phyloP scores from a whole-genome alignment of 1,140 invertebrate species.

The Drosophila pseudoobscura region DNA sequence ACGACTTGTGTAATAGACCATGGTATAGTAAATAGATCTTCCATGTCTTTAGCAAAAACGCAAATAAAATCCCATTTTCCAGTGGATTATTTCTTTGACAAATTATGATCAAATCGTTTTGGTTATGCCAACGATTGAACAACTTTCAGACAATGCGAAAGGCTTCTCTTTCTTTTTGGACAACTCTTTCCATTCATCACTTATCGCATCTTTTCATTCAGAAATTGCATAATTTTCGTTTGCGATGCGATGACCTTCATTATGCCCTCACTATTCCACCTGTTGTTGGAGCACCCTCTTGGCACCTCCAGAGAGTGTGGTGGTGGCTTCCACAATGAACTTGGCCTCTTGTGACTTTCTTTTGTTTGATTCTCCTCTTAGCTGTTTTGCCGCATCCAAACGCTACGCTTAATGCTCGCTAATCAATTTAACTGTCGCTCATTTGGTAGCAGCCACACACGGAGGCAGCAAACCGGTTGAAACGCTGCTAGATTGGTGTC shows the following conservation, averaged over 20 bases:
- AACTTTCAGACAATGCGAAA: slow-evolving; percentile 15
- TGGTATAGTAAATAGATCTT: no score
- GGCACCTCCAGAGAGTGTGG: slow-evolving; percentile 6
- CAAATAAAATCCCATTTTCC: background rate
- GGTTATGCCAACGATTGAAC: slow-evolving; percentile 39
- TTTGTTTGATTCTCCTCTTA: slow-evolving; percentile 33
- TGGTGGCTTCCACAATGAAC: slow-evolving; percentile 56
- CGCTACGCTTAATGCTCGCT: slow-evolving; percentile 43
- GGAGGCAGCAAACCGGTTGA: slow-evolving; percentile 18
- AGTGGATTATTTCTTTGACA: slow-evolving; percentile 18
- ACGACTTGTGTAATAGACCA: no score
- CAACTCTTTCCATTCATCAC: background rate
- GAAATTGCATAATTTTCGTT: slow-evolving; percentile 64
- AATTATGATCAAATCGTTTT: slow-evolving; percentile 32
- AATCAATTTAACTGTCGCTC: slow-evolving; percentile 62
- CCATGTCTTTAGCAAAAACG: background rate
- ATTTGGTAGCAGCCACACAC: slow-evolving; percentile 29
- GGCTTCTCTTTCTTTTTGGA: slow-evolving; percentile 20
- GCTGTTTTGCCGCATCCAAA: slow-evolving; percentile 11
- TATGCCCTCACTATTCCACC: background rate
- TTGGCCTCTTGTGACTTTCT: slow-evolving; percentile 60
- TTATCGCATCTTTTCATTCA: slow-evolving; percentile 14
- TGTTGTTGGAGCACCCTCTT: background rate
- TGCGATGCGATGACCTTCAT: slow-evolving; percentile 59
- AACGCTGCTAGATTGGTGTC: slow-evolving; percentile 10